Conservation (phyloP, 2,888 invertebrate genomes). For the Polyommatus icarus region DNA sequence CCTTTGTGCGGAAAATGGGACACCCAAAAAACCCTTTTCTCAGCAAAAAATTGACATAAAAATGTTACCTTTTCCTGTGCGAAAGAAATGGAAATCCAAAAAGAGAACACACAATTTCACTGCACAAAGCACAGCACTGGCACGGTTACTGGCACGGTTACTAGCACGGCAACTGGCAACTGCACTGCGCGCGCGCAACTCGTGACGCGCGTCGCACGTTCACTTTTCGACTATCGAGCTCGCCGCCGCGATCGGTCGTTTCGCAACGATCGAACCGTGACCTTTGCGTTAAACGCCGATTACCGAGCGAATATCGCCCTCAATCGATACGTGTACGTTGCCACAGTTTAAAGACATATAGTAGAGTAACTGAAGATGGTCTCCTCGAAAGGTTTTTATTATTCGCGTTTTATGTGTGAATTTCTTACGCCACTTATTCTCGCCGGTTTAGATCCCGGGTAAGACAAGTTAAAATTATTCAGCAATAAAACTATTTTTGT, state of each 20-base stretch:
- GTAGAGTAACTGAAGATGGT: too few relatives aligned
- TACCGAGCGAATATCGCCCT: not conserved
- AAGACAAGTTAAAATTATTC: too few relatives aligned
- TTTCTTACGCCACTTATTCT: too few relatives aligned
- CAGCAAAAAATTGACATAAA: not conserved
- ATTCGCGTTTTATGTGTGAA: too few relatives aligned
- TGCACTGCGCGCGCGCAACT: slow-evolving; percentile 22
- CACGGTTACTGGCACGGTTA: not conserved
- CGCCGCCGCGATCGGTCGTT: slow-evolving; percentile 16
- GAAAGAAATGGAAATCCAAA: slow-evolving; percentile 18
- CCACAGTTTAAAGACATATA: not conserved
- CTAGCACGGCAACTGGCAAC: not conserved
- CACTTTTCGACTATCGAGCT: slow-evolving; percentile 38
- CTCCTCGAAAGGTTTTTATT: too few relatives aligned
- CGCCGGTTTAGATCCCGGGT: too few relatives aligned
- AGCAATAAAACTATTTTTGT: too few relatives aligned
- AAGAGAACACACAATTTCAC: slow-evolving; percentile 12
- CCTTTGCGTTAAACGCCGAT: slow-evolving; percentile 29
- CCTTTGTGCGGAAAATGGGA: too few relatives aligned
- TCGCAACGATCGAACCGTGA: slow-evolving; percentile 32
- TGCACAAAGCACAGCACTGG: slow-evolving; percentile 18
- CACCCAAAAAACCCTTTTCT: not conserved
- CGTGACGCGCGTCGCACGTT: slow-evolving; percentile 35
- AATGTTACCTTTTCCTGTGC: slow-evolving; percentile 4
- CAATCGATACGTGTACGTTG: slow-evolving; percentile 1